Evolutionary conservation across 64 coral and sea anemone genomes (phyloP).

Genomic region (Astreopora myriophthalma): DNA sequence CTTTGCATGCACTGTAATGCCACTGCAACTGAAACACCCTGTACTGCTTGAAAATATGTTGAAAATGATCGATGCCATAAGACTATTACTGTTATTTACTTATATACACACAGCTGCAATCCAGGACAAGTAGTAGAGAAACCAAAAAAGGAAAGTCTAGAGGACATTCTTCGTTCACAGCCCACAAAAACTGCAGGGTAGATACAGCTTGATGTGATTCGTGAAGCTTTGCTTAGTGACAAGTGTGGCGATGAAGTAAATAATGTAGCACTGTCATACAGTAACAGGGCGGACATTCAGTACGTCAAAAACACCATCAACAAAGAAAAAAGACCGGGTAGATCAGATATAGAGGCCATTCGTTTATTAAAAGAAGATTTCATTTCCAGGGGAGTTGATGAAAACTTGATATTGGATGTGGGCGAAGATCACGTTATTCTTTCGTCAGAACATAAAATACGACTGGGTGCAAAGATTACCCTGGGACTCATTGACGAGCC

Average conservation of each 20-base stretch:
- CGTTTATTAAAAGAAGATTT: slow-evolving; percentile 35
- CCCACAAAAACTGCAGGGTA: too few species aligned
- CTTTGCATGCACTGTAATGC: slow-evolving; percentile 37
- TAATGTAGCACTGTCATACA: background rate
- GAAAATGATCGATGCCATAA: too few species aligned
- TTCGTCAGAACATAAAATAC: background rate
- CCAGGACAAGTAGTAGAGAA: too few species aligned
- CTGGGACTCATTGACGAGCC: background rate
- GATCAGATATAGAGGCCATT: slow-evolving; percentile 56
- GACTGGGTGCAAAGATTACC: background rate
- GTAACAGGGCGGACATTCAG: too few species aligned
- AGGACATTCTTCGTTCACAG: too few species aligned
- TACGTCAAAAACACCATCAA: slow-evolving; percentile 54
- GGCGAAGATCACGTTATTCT: background rate
- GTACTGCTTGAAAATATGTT: too few species aligned
- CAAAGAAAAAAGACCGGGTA: slow-evolving; percentile 48
- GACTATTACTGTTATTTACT: too few species aligned
- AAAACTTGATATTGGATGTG: background rate
- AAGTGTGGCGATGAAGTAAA: too few species aligned
- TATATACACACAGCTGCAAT: too few species aligned
- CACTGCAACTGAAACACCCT: slow-evolving; percentile 10
- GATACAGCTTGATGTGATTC: too few species aligned
- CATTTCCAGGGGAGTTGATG: background rate
- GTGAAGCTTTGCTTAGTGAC: too few species aligned
- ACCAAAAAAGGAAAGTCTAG: too few species aligned